These are phyloP conservation scores for Eudyptes chrysolophus DNA, from an alignment of 2,113 vertebrate genomes.

Conservation along the genomic window DNA sequence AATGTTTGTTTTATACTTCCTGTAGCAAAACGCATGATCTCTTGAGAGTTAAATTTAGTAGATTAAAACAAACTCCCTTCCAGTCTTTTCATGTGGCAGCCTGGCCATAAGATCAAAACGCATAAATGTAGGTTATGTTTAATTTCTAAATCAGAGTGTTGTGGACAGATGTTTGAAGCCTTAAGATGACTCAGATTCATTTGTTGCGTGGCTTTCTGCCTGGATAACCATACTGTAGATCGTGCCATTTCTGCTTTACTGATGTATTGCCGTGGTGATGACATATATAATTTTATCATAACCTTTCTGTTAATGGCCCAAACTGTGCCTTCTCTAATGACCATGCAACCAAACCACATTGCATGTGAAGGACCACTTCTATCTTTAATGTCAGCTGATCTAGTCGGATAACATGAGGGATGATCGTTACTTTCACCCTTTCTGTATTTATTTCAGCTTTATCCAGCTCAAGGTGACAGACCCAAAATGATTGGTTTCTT, in stretches of 20 bases:
- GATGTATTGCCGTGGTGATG: neutral
- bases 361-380: neutral
- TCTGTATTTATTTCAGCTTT: neutral
- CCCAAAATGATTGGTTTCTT: neutral
- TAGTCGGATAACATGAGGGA: neutral
- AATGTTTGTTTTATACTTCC: slow-evolving; percentile 42
- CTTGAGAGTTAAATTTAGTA: slow-evolving; percentile 63
- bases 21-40: slow-evolving; percentile 45
- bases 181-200: slow-evolving; percentile 61
- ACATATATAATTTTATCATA: slow-evolving; percentile 23
- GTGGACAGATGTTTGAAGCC: slow-evolving; percentile 74
- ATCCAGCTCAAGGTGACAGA: neutral
- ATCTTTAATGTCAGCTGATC: neutral
- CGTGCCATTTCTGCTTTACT: slow-evolving; percentile 11
- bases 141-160: slow-evolving; percentile 70
- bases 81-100: slow-evolving; percentile 65
- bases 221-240: slow-evolving; percentile 49
- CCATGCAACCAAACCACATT: neutral
- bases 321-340: neutral
- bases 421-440: neutral
- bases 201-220: slow-evolving; percentile 69
- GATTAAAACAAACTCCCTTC: slow-evolving; percentile 67
- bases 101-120: slow-evolving; percentile 66
- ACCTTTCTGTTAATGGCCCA: neutral
- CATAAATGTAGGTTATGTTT: slow-evolving; percentile 71